phyloP scores from a whole-genome alignment of 2,113 vertebrate species.

The Cryptotis parvus region DNA sequence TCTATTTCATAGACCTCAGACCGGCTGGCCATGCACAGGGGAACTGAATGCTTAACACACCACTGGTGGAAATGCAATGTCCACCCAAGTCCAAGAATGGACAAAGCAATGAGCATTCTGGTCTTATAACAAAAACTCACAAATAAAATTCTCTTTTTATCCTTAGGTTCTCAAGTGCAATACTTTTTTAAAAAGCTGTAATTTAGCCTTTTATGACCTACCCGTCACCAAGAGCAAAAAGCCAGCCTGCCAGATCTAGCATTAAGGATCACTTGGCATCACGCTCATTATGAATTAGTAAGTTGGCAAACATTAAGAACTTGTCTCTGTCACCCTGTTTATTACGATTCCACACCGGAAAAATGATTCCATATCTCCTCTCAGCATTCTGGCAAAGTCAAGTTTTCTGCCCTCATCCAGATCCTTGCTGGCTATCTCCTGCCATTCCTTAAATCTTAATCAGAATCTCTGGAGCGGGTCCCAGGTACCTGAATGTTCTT shows the following conservation, averaged over 20 bases:
- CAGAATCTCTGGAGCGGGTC: background rate
- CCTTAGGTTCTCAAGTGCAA: background rate
- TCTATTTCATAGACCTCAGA: background rate
- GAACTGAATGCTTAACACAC: background rate
- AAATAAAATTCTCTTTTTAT: background rate
- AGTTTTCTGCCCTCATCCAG: background rate
- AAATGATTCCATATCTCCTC: slow-evolving; percentile 20
- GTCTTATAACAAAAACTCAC: background rate
- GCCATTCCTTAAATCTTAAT: slow-evolving; percentile 20
- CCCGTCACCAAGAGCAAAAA: background rate
- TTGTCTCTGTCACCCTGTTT: slow-evolving; percentile 44
- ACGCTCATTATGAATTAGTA: slow-evolving; percentile 28
- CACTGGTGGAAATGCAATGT: background rate
- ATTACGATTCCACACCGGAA: background rate
- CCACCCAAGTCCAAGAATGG: background rate
- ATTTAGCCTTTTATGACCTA: background rate
- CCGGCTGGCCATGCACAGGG: background rate
- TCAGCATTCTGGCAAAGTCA: slow-evolving; percentile 9
- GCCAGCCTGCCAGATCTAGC: background rate
- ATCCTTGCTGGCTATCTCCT: background rate
- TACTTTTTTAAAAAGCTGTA: slow-evolving; percentile 21
- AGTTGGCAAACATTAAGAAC: slow-evolving; percentile 60
- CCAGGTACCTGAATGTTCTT: background rate
- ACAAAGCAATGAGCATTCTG: background rate
- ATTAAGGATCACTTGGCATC: background rate